Evolutionary conservation across 2,888 invertebrate species (phyloP), one percentile per base, ranked within the genome.

Genomic region (Brachyptera putata): DNA sequence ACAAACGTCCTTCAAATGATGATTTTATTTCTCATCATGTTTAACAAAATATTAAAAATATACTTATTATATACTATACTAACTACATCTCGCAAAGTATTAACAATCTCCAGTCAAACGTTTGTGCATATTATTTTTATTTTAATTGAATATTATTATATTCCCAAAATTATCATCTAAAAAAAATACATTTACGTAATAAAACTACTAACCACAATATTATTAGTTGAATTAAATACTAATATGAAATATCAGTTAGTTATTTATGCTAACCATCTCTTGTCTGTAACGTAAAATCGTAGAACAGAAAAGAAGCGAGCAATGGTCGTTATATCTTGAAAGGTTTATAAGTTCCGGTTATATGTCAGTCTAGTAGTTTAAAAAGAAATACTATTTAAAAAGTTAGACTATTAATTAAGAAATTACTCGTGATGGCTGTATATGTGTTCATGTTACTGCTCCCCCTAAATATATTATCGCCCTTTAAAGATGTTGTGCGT

Each of bases 401-500:
- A 18, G 7, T 18, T 36, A 21, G 18, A 36, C 53, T 34, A 53
- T 36, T 36, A 18, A 18, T 21, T 36, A 13, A 53, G 36, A 18
- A 21, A 46, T 53, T 53, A 26, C 53, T 36, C 7, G 53, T 53
- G 53, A 18, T 53, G 53, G 36, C 24, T 53, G 53, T 53, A 36
- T 50, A 30, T 53, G 53, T 53, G 53, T 53, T 53, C 53, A 36
- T 53, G 34, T 36, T 30, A 18, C 34, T 36, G 53, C 53, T 53
- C 53, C 53, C 53, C 53, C 53, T 18, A 53, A 13, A 24, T 3
- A 46, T 14, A 36, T 18, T 53, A 22, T 53, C 37, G 18, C 16
- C 53, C 53, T 36, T 34, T 53, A 36, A 30, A 36, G 53, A 34
- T 53, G 53, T 53, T 53, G 53, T 53, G 21, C 34, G 53, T 34